Evolutionary conservation across 2,797 vertebrate genomes (phyloP).

Genomic region (Ataeniobius toweri): DNA sequence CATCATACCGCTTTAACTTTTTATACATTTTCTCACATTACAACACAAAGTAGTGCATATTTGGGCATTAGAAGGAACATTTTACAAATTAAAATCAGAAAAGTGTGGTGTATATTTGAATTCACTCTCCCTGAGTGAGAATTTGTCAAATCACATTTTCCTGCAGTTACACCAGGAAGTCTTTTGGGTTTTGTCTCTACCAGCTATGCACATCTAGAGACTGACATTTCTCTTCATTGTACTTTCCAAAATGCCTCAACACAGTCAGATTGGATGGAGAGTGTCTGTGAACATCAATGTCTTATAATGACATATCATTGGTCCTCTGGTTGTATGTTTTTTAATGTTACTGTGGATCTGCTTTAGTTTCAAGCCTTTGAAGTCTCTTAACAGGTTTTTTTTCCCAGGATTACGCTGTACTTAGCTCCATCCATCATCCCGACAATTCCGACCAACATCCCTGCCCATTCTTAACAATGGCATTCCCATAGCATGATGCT

Average conservation of each 20-base stretch:
- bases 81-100: background rate
- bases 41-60: background rate
- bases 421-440: background rate
- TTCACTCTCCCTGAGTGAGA: background rate
- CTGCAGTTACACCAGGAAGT: background rate
- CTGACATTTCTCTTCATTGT: background rate
- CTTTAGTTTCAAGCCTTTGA: background rate
- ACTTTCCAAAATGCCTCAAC: too few relatives aligned
- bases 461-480: background rate
- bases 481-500: background rate
- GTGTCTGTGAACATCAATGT: too few relatives aligned
- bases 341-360: background rate
- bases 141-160: background rate
- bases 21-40: background rate
- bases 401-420: background rate
- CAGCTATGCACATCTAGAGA: background rate
- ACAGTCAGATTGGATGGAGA: too few relatives aligned
- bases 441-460: background rate
- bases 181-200: background rate
- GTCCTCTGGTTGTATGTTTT: background rate
- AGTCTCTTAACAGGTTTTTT: too few relatives aligned
- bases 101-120: background rate
- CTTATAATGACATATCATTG: background rate
- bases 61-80: background rate
- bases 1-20: background rate